Conservation (phyloP, 2,113 vertebrate species). For the Lampris megalopsis region DNA sequence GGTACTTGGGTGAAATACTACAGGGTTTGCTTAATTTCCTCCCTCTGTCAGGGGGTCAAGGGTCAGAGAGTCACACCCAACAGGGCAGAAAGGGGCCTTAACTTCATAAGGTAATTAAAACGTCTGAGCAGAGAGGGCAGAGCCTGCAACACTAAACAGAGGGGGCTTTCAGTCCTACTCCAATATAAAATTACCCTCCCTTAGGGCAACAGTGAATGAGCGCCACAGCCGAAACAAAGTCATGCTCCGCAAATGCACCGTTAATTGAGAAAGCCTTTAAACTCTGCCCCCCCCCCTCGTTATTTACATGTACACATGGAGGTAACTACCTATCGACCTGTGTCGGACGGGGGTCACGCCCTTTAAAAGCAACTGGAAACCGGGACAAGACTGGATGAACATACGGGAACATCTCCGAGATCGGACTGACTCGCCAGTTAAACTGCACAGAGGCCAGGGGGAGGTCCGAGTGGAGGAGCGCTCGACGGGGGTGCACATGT, state of each 20-base stretch:
- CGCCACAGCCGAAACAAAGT: conserved; percentile 21
- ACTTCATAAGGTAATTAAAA: conserved; percentile 49
- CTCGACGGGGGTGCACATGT: neutral
- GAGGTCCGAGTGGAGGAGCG: conserved; percentile 3
- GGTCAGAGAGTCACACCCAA: conserved; percentile 63
- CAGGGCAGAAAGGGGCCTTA: conserved; percentile 48
- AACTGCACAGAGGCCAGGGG: neutral
- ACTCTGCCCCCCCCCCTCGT: neutral
- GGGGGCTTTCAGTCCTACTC: conserved; percentile 37
- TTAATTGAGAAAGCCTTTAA: too few relatives aligned
- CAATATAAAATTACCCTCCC: conserved; percentile 19
- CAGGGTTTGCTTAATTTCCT: conserved; percentile 67
- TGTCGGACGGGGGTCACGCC: neutral
- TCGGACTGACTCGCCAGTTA: conserved; percentile 7
- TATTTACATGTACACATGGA: neutral
- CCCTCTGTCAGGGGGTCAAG: neutral
- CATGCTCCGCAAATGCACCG: neutral
- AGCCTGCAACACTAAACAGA: conserved; percentile 47
- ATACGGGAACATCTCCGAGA: neutral
- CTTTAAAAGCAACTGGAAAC: conserved; percentile 3
- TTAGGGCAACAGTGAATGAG: conserved; percentile 5
- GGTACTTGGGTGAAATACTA: neutral
- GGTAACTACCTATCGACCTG: neutral
- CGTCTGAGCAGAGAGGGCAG: conserved; percentile 20
- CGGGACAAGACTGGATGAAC: neutral